Evolutionary conservation across 2,888 invertebrate genomes (phyloP).

Genomic region (Alentia gelatinosa): DNA sequence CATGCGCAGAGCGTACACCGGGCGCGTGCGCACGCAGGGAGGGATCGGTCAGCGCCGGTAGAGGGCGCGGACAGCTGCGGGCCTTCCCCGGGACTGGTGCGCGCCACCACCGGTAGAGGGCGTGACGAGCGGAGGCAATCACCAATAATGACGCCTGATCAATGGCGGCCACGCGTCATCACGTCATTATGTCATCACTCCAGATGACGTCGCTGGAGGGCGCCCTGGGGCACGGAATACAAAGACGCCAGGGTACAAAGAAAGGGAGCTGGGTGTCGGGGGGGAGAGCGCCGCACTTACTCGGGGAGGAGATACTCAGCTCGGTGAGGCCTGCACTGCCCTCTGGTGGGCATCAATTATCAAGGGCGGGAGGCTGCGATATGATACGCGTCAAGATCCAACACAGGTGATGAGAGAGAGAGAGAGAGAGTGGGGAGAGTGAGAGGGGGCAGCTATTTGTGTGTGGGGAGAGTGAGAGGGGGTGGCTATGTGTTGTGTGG

Average conservation of each 20-base stretch:
- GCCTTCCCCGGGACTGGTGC: not conserved
- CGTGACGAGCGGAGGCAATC: constrained; percentile 1
- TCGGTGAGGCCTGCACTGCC: too few species aligned
- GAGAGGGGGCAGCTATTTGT: too few species aligned
- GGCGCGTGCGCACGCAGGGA: not conserved
- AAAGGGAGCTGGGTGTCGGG: too few species aligned
- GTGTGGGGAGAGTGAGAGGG: too few species aligned
- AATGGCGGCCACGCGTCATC: not conserved
- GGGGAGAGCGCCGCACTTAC: too few species aligned
- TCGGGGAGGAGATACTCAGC: too few species aligned
- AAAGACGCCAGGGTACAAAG: not conserved
- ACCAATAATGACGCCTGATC: constrained; percentile 1
- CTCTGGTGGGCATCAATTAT: too few species aligned
- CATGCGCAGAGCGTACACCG: not conserved
- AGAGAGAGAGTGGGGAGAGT: too few species aligned
- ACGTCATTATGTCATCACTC: constrained; percentile 1
- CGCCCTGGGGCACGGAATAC: not conserved
- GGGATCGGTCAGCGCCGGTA: not conserved
- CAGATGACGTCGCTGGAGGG: not conserved
- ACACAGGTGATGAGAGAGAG: too few species aligned
- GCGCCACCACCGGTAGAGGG: not conserved
- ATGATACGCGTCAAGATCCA: too few species aligned
- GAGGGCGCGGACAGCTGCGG: not conserved
- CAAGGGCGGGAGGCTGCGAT: too few species aligned
- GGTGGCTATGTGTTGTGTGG: too few species aligned